Percentiles rank a stretch among this genome's conserved stretches.
phyloP scores from a whole-genome alignment of 2,888 invertebrate genomes.

The Lottia gigantea region DNA sequence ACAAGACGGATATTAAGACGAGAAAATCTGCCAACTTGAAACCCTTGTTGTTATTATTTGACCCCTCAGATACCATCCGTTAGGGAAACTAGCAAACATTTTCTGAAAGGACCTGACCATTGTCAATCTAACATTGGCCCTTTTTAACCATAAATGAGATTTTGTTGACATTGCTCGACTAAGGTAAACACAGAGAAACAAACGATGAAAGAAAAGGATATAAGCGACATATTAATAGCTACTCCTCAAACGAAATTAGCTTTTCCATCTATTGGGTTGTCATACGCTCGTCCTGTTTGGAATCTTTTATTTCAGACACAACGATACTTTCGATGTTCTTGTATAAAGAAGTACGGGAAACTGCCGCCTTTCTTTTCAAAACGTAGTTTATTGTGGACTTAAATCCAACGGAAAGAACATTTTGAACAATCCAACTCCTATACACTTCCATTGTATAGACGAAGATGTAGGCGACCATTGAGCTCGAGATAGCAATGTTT shows the following conservation, averaged over 20 bases:
- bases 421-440: too few relatives aligned
- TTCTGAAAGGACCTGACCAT: constrained; percentile 6
- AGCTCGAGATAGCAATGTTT: too few relatives aligned
- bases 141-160: constrained; percentile 2
- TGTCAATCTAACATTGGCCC: constrained; percentile 6
- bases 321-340: too few relatives aligned
- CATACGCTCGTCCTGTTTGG: too few relatives aligned
- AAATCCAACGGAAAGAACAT: too few relatives aligned
- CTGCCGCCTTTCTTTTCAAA: too few relatives aligned
- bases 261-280: background rate
- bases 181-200: constrained; percentile 5
- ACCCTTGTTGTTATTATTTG: constrained; percentile 7
- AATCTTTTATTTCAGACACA: too few relatives aligned
- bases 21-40: constrained; percentile 11
- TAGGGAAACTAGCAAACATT: constrained; percentile 10
- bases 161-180: background rate
- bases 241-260: constrained; percentile 6
- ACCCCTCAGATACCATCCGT: background rate
- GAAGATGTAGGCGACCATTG: too few relatives aligned
- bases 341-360: too few relatives aligned
- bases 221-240: constrained; percentile 10
- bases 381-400: too few relatives aligned
- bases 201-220: constrained; percentile 8
- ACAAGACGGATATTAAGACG: background rate
- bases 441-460: too few relatives aligned